Conservation (phyloP, 1,140 invertebrate species). For the Adoxophyes honmai region DNA sequence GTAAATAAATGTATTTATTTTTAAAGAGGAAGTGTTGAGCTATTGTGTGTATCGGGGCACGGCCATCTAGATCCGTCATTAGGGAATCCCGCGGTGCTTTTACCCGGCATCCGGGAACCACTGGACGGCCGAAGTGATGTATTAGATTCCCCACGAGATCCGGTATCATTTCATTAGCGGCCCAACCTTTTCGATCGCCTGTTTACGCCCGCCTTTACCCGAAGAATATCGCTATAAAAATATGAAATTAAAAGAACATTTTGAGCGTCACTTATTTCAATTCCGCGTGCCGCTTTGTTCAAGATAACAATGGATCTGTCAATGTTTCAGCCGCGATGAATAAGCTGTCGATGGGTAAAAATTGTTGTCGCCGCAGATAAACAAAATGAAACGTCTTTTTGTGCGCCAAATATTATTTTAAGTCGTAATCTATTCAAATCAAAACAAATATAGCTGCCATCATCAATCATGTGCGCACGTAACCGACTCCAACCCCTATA, state of each 20-base stretch:
- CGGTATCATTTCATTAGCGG: neutral
- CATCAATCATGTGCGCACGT: too few species aligned
- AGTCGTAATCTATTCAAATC: too few species aligned
- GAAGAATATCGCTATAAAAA: neutral
- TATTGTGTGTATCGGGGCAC: neutral
- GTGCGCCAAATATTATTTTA: neutral
- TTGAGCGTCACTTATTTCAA: neutral
- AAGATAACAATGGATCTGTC: slow-evolving; percentile 60
- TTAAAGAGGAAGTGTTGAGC: neutral
- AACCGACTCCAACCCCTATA: too few species aligned
- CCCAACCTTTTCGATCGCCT: neutral
- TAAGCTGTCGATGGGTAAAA: slow-evolving; percentile 60
- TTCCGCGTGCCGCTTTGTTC: slow-evolving; percentile 42
- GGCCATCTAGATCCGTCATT: neutral
- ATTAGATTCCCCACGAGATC: neutral
- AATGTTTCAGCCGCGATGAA: slow-evolving; percentile 64
- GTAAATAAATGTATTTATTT: too few species aligned
- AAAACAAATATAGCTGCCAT: too few species aligned
- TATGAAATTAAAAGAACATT: neutral
- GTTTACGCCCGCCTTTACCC: neutral
- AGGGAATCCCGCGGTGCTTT: neutral
- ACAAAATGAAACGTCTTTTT: neutral
- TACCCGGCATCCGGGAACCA: neutral
- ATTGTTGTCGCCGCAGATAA: slow-evolving; percentile 18
- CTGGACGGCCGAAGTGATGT: neutral